Percentiles rank a stretch among this genome's conserved stretches.
These are phyloP conservation scores for Maylandia zebra DNA, from an alignment of 2,113 vertebrate genomes.

Conservation along the genomic window DNA sequence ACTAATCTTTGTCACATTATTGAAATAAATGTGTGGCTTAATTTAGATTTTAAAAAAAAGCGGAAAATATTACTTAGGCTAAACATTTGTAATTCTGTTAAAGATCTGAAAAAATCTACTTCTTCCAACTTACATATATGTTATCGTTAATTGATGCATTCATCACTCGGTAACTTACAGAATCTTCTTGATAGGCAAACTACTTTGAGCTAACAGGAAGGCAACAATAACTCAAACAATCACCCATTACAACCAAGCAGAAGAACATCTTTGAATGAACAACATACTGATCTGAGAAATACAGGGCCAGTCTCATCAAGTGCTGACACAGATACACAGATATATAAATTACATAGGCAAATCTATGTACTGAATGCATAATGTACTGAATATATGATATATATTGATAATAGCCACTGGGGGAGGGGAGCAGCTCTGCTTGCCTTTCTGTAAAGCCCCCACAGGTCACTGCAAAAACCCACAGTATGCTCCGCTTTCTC, in stretches of 20 bases:
- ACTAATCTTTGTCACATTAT: not conserved
- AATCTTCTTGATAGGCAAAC: not conserved
- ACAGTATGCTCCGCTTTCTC: fast-evolving
- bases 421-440: not conserved
- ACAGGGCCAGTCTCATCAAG: not conserved
- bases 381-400: not conserved
- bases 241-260: not conserved
- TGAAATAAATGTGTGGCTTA: not conserved
- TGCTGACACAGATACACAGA: not conserved
- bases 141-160: not conserved
- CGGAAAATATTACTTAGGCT: no score
- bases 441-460: not conserved
- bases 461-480: not conserved
- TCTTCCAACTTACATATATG: not conserved
- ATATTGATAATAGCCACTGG: not conserved
- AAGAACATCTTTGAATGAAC: not conserved
- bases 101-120: not conserved
- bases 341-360: not conserved
- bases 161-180: not conserved
- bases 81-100: not conserved
- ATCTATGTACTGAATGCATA: not conserved
- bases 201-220: not conserved
- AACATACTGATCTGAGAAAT: not conserved
- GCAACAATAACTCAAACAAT: not conserved
- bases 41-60: not conserved